Base-by-base conservation (phyloP, 2,797 vertebrate genomes). In the Pseudochaenichthys georgianus region DNA sequence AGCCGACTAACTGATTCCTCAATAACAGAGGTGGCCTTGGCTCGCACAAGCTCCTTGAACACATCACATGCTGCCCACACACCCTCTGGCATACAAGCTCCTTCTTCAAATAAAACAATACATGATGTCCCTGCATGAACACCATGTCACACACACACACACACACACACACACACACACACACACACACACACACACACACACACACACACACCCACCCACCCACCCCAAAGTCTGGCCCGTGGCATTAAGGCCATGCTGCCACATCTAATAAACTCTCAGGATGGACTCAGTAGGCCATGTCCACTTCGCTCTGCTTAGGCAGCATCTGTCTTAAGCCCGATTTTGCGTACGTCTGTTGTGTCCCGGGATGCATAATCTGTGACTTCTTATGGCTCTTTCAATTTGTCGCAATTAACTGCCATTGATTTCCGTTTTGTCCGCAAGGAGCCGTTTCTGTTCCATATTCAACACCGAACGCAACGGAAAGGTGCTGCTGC, bases 211-310 rank as follows among this genome's bases (percentile, higher is more conserved):
- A 28, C 28, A 28, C 28, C 28, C 28, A 28, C 28, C 28, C 28
- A 28, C 28, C 28, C 28, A 28, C 8, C 28, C 31, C 23, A 61
- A 86, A 73, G 75, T 75, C 64, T 77, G 11, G 84, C 90, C 81
- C 3, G 64, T 62, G 75, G 93, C 89, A 88, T 90, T 93, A 82
- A 90, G 89, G 89, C 87, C 90, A 83, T 72, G 72, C 90, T 92
- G 91, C 88, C 93, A 94, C 90, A 85, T 92, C 91, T 89, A 94
- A 91, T 93, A 91, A 92, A 87, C 23, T 83, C 43, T 87, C 64
- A 86, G 73, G 70, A 69, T 61, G 76, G 82, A 90, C 85, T 88
- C 92, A 87, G 83, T 79, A 85, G 84, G 87, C 87, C 85, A 46
- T 75, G 90, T 91, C 89, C 88, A 88, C 91, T 89, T 75, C 64